Conservation (phyloP, 2,797 vertebrate species). For the Nothura maculosa region DNA sequence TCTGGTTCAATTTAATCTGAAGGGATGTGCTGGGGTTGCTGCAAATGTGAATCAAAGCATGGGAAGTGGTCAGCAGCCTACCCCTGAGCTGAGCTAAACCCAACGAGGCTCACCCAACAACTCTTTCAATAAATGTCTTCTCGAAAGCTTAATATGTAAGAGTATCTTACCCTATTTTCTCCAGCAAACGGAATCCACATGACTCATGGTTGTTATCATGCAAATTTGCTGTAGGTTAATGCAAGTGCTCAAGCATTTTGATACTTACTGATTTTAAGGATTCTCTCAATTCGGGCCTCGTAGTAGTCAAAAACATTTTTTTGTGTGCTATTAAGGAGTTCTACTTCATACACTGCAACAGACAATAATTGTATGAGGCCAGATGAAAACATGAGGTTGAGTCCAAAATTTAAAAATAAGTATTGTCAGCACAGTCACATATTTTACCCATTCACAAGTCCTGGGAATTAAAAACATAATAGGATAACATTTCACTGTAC, state of each 20-base stretch:
- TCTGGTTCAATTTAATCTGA: background rate
- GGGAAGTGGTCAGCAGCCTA: background rate
- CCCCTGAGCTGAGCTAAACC: background rate
- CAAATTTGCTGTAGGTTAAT: background rate
- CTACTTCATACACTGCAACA: slow-evolving; percentile 65
- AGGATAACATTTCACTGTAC: background rate
- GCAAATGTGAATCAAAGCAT: background rate
- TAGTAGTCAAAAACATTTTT: slow-evolving; percentile 77
- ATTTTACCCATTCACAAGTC: background rate
- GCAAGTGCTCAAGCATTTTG: background rate
- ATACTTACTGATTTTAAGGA: slow-evolving; percentile 74
- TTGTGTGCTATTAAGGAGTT: slow-evolving; percentile 54
- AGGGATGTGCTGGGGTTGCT: background rate
- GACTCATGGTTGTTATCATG: background rate
- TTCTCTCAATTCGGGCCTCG: slow-evolving; percentile 47
- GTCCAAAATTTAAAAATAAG: background rate
- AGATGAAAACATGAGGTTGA: background rate
- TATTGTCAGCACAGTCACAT: background rate
- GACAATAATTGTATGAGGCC: background rate
- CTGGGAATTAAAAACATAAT: background rate
- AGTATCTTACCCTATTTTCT: background rate
- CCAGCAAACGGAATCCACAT: background rate
- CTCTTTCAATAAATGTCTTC: background rate
- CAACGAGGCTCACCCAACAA: background rate
- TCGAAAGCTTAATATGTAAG: background rate